A percentile compares a stretch with the other conserved stretches of the same genome.
Evolutionary conservation across 2,888 invertebrate genomes (phyloP).

Genomic region (Lepeophtheirus nordmannii): DNA sequence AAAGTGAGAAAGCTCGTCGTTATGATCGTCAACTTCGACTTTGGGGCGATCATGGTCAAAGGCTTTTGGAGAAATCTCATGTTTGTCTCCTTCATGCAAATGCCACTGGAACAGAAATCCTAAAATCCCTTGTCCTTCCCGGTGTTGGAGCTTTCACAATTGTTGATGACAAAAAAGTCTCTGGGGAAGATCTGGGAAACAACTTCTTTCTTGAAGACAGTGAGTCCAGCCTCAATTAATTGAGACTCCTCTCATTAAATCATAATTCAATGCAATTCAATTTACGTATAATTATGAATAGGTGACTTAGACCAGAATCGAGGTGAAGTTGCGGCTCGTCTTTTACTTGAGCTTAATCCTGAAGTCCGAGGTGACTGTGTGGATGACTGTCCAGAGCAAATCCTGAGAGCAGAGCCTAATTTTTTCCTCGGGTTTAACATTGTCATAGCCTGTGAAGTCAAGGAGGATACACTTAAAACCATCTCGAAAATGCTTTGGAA

Average conservation of each 20-base stretch:
- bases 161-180: conserved; percentile 70
- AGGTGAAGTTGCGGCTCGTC: conserved; percentile 63
- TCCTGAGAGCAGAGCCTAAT: conserved; percentile 65
- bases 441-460: conserved; percentile 62
- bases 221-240: not conserved
- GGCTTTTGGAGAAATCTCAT: conserved; percentile 66
- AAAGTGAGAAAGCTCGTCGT: conserved; percentile 56
- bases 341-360: conserved; percentile 73
- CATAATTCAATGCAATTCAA: not conserved
- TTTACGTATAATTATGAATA: not conserved
- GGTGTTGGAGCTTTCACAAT: conserved; percentile 84
- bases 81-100: conserved; percentile 87
- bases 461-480: conserved; percentile 53
- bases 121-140: conserved; percentile 86
- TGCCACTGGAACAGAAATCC: conserved; percentile 78
- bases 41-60: conserved; percentile 98
- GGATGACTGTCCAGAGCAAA: conserved; percentile 68
- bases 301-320: conserved; percentile 65
- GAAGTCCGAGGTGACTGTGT: conserved; percentile 84
- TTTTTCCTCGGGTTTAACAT: conserved; percentile 75
- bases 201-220: conserved; percentile 44
- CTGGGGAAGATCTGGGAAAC: conserved; percentile 78
- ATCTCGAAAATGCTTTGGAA: conserved; percentile 69
- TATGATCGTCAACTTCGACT: conserved; percentile 69
- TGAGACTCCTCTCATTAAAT: not conserved